Base-by-base conservation (phyloP, 2,888 invertebrate species). In the Drosophila barbarae region DNA sequence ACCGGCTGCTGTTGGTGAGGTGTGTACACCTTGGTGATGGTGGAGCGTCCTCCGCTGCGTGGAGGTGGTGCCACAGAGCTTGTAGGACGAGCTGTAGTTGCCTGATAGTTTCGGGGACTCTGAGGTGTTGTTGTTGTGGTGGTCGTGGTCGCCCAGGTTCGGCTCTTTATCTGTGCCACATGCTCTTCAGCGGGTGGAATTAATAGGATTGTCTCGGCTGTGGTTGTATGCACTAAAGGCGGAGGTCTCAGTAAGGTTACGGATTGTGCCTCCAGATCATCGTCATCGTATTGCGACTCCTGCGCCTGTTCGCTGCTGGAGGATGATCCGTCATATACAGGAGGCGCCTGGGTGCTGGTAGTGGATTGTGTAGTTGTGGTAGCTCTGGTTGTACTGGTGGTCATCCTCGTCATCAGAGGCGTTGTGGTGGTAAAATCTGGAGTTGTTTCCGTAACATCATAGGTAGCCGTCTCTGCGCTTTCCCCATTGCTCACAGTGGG, bases 1-100 rank as follows among this genome's bases (percentile, higher is more conserved):
- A 80, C 21, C 9, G 42, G 26, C 44, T 71, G 72, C 18, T 66
- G 70, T 8, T 84, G 86, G 36, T 87, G 82, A 5, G 88, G 83
- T n/a, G 89, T 86, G 18, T 83, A 87, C 6, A 93, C 91, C 87
- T 93, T 93, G 0, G 92, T 92, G 28, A 93, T 93, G 0, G 91
- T 92, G 2, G 93, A 90, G 44, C 90, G 90, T 38, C 91, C 92
- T n/a, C 89, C 85, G 0, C 90, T 88, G 32, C 86, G 70, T 6
- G 60, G 51, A 12, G 56, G 66, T 18, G 75, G 44, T 1, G 52
- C 55, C 12, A 13, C 63, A 7, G 39, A 38, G 50, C 55, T 81
- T 1, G 69, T 46, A 0, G 72, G 35, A 1, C 57, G 69, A 5
- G 41, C 53, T 4, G 66, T 41, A 21, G 83, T 79, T 3, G 64